Evolutionary conservation across 1,140 invertebrate genomes (phyloP).

Genomic region (Drosophila chauvacae): DNA sequence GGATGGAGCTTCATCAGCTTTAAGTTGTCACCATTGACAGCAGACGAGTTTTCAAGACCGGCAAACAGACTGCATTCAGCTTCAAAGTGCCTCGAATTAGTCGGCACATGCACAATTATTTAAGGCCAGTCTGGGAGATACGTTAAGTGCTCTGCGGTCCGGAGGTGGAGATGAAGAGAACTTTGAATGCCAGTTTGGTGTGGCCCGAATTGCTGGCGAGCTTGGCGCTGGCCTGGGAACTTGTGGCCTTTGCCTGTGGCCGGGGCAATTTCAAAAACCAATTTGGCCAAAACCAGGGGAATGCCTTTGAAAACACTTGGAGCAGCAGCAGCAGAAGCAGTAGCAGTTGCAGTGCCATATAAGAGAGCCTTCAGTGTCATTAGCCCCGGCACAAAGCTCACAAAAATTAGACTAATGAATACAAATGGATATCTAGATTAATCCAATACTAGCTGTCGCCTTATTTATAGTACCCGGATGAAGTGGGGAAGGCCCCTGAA

Average conservation of each 20-base stretch:
- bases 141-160: conserved; percentile 58
- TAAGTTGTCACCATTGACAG: conserved; percentile 43
- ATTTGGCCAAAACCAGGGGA: conserved; percentile 41
- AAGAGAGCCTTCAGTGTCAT: conserved; percentile 42
- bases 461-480: conserved; percentile 65
- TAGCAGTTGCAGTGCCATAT: conserved; percentile 18
- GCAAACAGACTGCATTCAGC: conserved; percentile 30
- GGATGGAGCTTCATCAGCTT: conserved; percentile 30
- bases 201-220: conserved; percentile 30
- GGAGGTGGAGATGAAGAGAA: conserved; percentile 22
- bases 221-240: conserved; percentile 25
- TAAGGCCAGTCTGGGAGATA: conserved; percentile 40
- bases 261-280: conserved; percentile 57
- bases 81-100: conserved; percentile 48
- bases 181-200: conserved; percentile 25
- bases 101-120: conserved; percentile 44
- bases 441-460: conserved; percentile 73
- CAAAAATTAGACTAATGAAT: conserved; percentile 79
- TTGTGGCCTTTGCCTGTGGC: conserved; percentile 60
- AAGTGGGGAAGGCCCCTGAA: conserved; percentile 10
- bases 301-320: conserved; percentile 36
- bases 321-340: background rate
- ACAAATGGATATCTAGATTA: conserved; percentile 80
- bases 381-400: conserved; percentile 20
- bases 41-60: conserved; percentile 7